Conservation (phyloP, 2,888 invertebrate species). For the Machimus atricapillus region DNA sequence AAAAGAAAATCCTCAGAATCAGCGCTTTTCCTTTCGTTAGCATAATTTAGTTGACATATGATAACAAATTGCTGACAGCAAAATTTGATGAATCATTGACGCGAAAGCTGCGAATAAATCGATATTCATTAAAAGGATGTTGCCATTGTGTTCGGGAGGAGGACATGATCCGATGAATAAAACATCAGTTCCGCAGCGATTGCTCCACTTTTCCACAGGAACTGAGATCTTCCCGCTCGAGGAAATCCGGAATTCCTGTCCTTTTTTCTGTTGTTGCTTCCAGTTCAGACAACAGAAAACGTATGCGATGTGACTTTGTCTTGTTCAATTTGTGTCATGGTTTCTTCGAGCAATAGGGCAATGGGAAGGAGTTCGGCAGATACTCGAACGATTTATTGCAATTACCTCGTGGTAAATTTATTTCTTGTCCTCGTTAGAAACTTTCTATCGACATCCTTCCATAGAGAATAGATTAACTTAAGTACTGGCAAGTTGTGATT, state of each 20-base stretch:
- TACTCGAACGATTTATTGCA: not conserved
- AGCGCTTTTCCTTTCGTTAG: constrained; percentile 33
- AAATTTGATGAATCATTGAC: constrained; percentile 44
- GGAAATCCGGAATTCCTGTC: not conserved
- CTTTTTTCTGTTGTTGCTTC: not conserved
- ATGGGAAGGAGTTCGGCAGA: not conserved
- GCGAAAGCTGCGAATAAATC: constrained; percentile 28
- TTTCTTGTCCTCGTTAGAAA: not conserved
- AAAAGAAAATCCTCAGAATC: constrained; percentile 33
- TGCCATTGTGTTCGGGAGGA: not conserved
- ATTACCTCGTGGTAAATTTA: not conserved
- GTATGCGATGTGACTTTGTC: not conserved
- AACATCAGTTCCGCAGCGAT: not conserved
- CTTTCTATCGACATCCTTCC: not conserved
- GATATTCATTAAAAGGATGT: constrained; percentile 3
- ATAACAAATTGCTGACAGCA: constrained; percentile 45
- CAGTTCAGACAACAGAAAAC: not conserved
- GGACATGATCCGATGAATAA: constrained; percentile 22
- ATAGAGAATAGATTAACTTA: not conserved
- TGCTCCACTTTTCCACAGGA: not conserved
- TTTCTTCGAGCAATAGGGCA: not conserved
- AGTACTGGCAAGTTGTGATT: not conserved
- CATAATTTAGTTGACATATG: constrained; percentile 44
- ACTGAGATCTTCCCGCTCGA: not conserved
- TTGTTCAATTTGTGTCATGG: not conserved